These are phyloP conservation scores for Fregata magnificens DNA, from an alignment of 2,113 vertebrate genomes.

Conservation along the genomic window DNA sequence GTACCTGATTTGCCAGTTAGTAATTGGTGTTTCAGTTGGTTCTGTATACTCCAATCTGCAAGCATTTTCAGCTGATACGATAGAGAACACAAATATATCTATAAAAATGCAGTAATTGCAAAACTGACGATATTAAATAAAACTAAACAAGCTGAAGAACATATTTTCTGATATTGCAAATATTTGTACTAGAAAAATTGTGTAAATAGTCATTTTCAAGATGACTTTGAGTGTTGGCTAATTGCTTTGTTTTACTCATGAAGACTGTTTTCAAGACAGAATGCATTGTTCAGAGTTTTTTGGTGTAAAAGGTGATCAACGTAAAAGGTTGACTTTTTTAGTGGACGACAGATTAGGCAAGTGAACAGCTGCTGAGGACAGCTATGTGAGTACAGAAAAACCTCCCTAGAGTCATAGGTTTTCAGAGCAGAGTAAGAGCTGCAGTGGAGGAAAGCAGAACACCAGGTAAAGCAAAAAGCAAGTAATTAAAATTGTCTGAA, in stretches of 20 bases:
- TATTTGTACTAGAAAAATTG: background rate
- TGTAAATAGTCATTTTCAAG: background rate
- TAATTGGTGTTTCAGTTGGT: background rate
- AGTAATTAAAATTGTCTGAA: background rate
- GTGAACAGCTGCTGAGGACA: background rate
- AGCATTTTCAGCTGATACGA: background rate
- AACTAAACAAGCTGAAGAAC: background rate
- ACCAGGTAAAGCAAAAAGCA: background rate
- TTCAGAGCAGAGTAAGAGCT: background rate
- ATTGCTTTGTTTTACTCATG: background rate
- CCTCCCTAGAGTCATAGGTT: accelerated
- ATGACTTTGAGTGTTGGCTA: background rate
- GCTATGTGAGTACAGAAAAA: background rate
- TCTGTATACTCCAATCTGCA: background rate
- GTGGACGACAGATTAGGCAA: background rate
- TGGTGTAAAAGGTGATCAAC: background rate
- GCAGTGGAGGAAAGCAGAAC: background rate
- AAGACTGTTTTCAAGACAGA: background rate
- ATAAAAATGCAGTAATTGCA: background rate
- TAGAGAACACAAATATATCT: background rate
- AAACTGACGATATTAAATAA: background rate
- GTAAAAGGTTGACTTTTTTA: background rate
- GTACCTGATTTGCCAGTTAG: background rate
- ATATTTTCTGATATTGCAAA: background rate
- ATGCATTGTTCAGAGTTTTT: background rate